Evolutionary conservation across 92 coral and sea anemone species (phyloP), one percentile per base, ranked within the genome.

Genomic region (Bergia sp.): DNA sequence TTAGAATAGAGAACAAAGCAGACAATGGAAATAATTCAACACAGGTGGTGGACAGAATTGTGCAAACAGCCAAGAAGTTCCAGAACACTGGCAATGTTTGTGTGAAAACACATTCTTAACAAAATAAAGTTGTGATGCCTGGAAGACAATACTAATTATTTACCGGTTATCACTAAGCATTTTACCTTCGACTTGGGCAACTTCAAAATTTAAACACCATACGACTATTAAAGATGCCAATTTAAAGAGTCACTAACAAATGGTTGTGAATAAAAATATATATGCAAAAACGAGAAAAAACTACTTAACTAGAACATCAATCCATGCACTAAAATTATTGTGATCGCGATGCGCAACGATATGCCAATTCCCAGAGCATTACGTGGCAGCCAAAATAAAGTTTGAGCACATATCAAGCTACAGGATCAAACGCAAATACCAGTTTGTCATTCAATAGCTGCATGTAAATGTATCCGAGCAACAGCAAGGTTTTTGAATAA

Each of bases 361-460:
- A 18, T 5, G 23, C 8, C n/a, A 75, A 75, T 37, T 75, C 42
- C 50, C 23, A 6, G 4, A 39, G 29, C 79, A 75, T 75, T 75
- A 41, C 79, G 79, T 75, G 79, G 44, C 44, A 40, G 13, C 49
- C 49, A 40, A 76, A 74, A 37, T 12, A 38, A 74, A 72, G 39
- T 72, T 72, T 72, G 38, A 29, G 29, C 29, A 29, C 29, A 29
- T 29, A 29, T 29, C 38, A 37, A 4, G 21, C 11, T 72, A n/a
- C 40, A 72, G 4, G 13, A 37, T 23, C 15, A 41, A 18, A 15
- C 5, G 9, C 53, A 41, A 76, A 76, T 76, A 76, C 49, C 7
- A 76, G 79, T 73, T 73, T 72, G 44, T 41, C 77, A 73, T 73
- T 73, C 20, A 76, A 76, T 40, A 76, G 18, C 79, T 41, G 11